Conservation (phyloP, 2,797 vertebrate species). For the Gallirallus australis region DNA sequence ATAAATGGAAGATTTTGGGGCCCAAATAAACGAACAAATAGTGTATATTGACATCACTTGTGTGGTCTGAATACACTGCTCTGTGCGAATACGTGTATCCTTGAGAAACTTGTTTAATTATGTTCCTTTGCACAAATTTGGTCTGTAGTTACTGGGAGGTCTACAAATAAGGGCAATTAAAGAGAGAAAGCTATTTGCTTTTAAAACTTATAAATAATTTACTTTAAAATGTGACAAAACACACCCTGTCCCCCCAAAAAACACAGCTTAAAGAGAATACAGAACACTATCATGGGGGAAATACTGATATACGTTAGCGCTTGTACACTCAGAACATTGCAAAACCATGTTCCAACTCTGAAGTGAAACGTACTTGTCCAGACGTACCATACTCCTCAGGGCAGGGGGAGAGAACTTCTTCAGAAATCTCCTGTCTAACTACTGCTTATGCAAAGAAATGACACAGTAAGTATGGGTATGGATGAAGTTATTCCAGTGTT, state of each 20-base stretch:
- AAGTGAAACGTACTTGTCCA: constrained; percentile 24
- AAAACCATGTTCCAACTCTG: constrained; percentile 35
- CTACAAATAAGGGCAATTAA: constrained; percentile 51
- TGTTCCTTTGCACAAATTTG: neutral
- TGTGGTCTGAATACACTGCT: neutral
- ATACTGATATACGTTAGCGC: constrained; percentile 58
- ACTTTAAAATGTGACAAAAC: constrained; percentile 52
- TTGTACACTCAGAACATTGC: constrained; percentile 24
- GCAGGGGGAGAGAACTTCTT: neutral
- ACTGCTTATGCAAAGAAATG: constrained; percentile 1
- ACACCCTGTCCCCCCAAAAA: neutral
- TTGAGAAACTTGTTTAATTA: neutral
- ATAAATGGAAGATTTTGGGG: neutral
- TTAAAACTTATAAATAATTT: constrained; percentile 51
- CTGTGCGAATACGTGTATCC: neutral
- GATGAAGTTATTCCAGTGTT: constrained; percentile 14
- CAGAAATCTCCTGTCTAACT: neutral
- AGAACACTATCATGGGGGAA: constrained; percentile 24
- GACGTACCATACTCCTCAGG: constrained; percentile 21
- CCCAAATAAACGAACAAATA: neutral
- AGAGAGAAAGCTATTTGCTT: constrained; percentile 22
- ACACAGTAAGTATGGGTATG: neutral
- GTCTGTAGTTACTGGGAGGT: neutral
- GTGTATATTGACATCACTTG: neutral
- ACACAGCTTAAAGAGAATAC: constrained; percentile 24